Evolutionary conservation across 2,888 invertebrate genomes (phyloP).

Genomic region (Nephrotoma flavescens): DNA sequence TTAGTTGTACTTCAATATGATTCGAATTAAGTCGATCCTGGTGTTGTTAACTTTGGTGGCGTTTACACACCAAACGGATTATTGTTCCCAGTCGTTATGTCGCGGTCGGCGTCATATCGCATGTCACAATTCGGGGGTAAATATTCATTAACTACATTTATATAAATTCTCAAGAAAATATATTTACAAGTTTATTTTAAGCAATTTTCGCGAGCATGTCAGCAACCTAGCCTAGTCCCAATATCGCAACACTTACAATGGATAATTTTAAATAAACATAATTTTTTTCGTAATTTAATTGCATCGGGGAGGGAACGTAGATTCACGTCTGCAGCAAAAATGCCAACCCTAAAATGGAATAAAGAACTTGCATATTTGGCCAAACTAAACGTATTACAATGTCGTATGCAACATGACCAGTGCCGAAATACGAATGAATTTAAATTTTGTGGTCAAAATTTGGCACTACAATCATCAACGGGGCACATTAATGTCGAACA

Average conservation of each 20-base stretch:
- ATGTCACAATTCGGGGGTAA: not conserved
- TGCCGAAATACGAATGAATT: not conserved
- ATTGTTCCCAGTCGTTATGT: not conserved
- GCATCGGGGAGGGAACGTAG: not conserved
- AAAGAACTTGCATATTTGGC: not conserved
- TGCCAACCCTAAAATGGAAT: not conserved
- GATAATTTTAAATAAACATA: not conserved
- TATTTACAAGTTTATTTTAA: not conserved
- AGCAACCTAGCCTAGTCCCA: not conserved
- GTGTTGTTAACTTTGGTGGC: not conserved
- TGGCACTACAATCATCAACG: not conserved
- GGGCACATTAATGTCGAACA: not conserved
- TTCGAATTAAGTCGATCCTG: not conserved
- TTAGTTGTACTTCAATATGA: not conserved
- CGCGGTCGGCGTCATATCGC: not conserved
- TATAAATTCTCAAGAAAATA: not conserved
- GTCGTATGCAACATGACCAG: not conserved
- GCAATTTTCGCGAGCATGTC: not conserved
- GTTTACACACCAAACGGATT: not conserved
- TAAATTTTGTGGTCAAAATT: conserved; percentile 3
- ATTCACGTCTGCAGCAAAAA: not conserved
- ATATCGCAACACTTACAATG: not conserved
- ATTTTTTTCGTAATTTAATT: not conserved
- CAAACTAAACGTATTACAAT: not conserved
- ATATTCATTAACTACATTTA: not conserved